These are phyloP conservation scores for Drosophila burlai DNA, from an alignment of 1,140 invertebrate genomes.

Conservation along the genomic window DNA sequence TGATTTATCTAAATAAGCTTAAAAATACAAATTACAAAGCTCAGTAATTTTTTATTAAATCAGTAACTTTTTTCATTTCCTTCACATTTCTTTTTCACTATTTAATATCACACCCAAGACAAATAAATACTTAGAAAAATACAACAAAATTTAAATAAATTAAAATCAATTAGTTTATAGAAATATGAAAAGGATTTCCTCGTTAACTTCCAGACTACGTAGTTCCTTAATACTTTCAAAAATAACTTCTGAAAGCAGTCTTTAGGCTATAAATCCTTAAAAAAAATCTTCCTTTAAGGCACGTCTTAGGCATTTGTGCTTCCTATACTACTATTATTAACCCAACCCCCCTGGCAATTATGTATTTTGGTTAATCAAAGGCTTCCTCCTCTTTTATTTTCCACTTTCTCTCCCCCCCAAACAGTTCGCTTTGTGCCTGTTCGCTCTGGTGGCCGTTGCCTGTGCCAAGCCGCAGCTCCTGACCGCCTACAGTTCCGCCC, in stretches of 20 bases:
- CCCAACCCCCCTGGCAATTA: constrained; percentile 4
- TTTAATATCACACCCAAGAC: background rate
- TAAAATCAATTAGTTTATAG: background rate
- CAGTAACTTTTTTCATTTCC: background rate
- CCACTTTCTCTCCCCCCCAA: background rate
- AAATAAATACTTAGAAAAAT: background rate
- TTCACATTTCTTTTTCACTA: background rate
- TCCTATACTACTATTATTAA: background rate
- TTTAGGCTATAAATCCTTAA: background rate
- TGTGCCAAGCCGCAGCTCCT: constrained; percentile 76
- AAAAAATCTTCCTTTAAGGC: background rate
- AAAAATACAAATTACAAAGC: background rate
- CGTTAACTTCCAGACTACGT: no score
- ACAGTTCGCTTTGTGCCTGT: constrained; percentile 75
- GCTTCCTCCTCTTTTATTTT: background rate
- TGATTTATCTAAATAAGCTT: background rate
- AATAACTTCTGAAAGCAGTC: background rate
- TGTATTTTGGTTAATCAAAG: constrained; percentile 2
- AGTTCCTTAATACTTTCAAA: background rate
- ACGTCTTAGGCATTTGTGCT: background rate
- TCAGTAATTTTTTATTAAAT: background rate
- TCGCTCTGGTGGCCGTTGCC: constrained; percentile 74
- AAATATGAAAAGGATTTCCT: background rate
- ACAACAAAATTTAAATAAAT: background rate
- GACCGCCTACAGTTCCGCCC: constrained; percentile 63